A percentile compares a stretch with the other conserved stretches of the same genome.
Evolutionary conservation across 2,888 invertebrate species (phyloP).

Genomic region (Caenorhabditis sp.): DNA sequence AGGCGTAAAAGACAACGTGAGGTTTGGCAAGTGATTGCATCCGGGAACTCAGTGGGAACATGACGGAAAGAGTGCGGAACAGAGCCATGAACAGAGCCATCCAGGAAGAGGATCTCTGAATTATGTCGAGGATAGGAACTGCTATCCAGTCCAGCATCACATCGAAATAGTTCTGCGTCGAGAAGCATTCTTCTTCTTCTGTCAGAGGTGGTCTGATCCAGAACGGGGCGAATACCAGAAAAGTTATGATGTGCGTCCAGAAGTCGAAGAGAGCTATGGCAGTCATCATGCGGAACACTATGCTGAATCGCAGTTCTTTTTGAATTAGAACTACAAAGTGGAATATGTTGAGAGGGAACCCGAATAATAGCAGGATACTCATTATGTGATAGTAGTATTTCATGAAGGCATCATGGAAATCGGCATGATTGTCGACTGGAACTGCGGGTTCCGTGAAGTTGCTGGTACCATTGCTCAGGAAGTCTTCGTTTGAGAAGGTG

Average conservation of each 20-base stretch:
- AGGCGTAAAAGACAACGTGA: too few relatives aligned
- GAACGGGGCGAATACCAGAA: slow-evolving; percentile 38
- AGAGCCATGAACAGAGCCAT: slow-evolving; percentile 34
- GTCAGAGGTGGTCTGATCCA: slow-evolving; percentile 16
- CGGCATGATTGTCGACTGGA: neutral
- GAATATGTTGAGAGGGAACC: slow-evolving; percentile 22
- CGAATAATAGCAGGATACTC: slow-evolving; percentile 28
- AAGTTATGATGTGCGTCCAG: slow-evolving; percentile 15
- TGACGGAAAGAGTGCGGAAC: slow-evolving; percentile 19
- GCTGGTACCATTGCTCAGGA: too few relatives aligned
- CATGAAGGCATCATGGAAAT: neutral
- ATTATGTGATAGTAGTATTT: slow-evolving; percentile 7
- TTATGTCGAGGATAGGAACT: slow-evolving; percentile 17
- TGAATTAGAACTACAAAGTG: slow-evolving; percentile 17
- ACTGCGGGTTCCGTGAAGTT: too few relatives aligned
- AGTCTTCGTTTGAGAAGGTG: neutral
- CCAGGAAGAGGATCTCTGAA: slow-evolving; percentile 31
- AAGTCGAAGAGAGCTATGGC: slow-evolving; percentile 38
- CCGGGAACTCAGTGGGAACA: slow-evolving; percentile 22
- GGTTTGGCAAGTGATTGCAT: slow-evolving; percentile 32
- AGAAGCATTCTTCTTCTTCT: slow-evolving; percentile 4
- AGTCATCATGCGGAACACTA: slow-evolving; percentile 35
- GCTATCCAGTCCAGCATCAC: slow-evolving; percentile 10
- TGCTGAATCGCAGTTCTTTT: slow-evolving; percentile 11
- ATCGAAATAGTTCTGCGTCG: slow-evolving; percentile 21